These are phyloP conservation scores for Sphaerophoria taeniata DNA, from an alignment of 2,888 invertebrate genomes.

Conservation along the genomic window DNA sequence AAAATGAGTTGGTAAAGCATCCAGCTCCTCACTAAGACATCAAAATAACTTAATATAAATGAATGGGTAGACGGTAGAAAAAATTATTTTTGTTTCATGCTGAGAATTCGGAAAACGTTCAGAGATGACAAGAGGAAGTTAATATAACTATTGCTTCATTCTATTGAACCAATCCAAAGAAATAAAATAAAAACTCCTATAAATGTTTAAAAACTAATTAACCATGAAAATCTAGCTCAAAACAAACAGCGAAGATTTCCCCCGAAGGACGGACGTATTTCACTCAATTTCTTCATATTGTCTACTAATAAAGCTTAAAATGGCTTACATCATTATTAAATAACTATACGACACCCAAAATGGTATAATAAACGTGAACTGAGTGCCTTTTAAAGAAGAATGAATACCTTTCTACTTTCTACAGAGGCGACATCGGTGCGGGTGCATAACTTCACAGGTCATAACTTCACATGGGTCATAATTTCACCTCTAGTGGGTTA, in stretches of 20 bases:
- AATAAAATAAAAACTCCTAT: no score
- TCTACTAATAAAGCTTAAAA: constrained; percentile 2
- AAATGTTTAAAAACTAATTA: not conserved
- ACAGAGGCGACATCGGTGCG: constrained; percentile 4
- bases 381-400: constrained; percentile 42
- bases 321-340: constrained; percentile 65
- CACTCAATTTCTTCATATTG: not conserved
- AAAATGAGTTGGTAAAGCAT: constrained; percentile 1
- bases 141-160: no score
- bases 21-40: constrained; percentile 5
- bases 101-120: not conserved
- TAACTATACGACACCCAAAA: constrained; percentile 60
- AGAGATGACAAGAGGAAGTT: no score
- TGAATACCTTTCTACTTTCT: no score
- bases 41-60: constrained; percentile 34
- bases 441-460: no score
- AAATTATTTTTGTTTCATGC: constrained; percentile 21
- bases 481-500: no score
- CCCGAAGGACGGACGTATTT: not conserved
- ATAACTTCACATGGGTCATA: no score
- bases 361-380: constrained; percentile 58
- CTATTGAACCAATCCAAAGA: no score
- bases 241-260: constrained; percentile 28
- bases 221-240: constrained; percentile 9
- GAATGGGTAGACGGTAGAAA: not conserved